Evolutionary conservation across 1,140 invertebrate species (phyloP).

Genomic region (Nasonia vitripennis): DNA sequence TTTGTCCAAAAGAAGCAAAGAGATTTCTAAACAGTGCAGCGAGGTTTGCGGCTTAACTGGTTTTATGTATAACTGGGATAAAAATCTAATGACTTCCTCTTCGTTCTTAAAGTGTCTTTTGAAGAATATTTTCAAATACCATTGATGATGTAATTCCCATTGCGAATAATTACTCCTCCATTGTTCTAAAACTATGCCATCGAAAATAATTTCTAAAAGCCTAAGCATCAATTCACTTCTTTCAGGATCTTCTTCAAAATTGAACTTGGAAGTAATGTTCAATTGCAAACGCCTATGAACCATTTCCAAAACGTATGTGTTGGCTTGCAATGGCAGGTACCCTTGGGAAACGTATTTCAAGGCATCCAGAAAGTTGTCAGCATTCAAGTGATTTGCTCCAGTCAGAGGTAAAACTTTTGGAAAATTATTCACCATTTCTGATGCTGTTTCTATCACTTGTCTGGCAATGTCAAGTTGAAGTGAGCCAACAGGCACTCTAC

Average conservation of each 20-base stretch:
- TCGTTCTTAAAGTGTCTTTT: conserved; percentile 65
- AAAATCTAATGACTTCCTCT: conserved; percentile 63
- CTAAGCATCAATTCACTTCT: conserved; percentile 65
- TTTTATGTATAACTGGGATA: conserved; percentile 67
- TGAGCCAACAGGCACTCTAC: conserved; percentile 65
- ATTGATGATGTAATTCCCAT: conserved; percentile 63
- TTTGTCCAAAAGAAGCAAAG: conserved; percentile 56
- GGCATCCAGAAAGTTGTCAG: conserved; percentile 64
- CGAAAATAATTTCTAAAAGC: conserved; percentile 68
- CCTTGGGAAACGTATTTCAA: conserved; percentile 62
- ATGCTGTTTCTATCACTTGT: conserved; percentile 67
- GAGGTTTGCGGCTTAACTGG: conserved; percentile 66
- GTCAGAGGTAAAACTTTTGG: conserved; percentile 57
- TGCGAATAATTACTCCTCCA: conserved; percentile 48
- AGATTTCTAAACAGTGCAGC: conserved; percentile 64
- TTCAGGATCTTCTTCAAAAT: conserved; percentile 65
- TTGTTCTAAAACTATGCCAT: conserved; percentile 57
- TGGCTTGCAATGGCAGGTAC: conserved; percentile 67
- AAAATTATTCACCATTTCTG: conserved; percentile 65
- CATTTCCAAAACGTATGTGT: conserved; percentile 71
- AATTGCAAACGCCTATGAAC: conserved; percentile 68
- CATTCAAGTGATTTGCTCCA: conserved; percentile 66
- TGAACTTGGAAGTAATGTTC: conserved; percentile 60
- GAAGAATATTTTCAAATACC: conserved; percentile 71
- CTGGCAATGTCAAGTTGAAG: conserved; percentile 59